Conservation (phyloP, 2,797 vertebrate species). For the Xenops minutus region DNA sequence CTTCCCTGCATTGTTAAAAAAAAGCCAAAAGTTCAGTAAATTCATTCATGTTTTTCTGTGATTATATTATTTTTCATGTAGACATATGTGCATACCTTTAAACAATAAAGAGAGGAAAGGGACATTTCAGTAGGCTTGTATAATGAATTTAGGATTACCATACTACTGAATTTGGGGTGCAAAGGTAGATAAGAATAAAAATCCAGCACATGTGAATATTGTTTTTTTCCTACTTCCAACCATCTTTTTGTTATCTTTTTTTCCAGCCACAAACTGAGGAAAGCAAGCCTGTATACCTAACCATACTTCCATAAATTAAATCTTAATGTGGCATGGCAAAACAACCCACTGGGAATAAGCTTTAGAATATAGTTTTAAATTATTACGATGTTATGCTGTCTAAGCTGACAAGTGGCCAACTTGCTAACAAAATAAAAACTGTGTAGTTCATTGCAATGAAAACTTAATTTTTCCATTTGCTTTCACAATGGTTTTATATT, state of each 20-base stretch:
- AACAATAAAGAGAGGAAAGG: neutral
- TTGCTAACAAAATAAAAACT: neutral
- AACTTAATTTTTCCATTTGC: neutral
- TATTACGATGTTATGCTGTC: neutral
- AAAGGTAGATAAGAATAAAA: conserved; percentile 21
- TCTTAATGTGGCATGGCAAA: neutral
- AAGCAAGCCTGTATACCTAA: conserved; percentile 15
- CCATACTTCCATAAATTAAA: conserved; percentile 33
- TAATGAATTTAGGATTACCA: neutral
- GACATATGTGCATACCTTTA: neutral
- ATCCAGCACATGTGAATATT: neutral
- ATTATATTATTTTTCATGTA: neutral
- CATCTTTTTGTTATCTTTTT: conserved; percentile 31
- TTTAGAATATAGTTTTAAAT: neutral
- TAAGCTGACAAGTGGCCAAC: neutral
- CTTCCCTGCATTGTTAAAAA: neutral
- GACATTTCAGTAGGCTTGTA: neutral
- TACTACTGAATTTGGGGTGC: neutral
- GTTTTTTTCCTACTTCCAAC: neutral
- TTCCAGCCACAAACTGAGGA: neutral
- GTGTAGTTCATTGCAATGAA: neutral
- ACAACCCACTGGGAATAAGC: neutral
- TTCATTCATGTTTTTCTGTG: neutral
- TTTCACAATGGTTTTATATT: neutral
- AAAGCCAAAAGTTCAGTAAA: neutral